These are phyloP conservation scores for Labeo rohita DNA, from an alignment of 2,113 vertebrate genomes.

Conservation along the genomic window DNA sequence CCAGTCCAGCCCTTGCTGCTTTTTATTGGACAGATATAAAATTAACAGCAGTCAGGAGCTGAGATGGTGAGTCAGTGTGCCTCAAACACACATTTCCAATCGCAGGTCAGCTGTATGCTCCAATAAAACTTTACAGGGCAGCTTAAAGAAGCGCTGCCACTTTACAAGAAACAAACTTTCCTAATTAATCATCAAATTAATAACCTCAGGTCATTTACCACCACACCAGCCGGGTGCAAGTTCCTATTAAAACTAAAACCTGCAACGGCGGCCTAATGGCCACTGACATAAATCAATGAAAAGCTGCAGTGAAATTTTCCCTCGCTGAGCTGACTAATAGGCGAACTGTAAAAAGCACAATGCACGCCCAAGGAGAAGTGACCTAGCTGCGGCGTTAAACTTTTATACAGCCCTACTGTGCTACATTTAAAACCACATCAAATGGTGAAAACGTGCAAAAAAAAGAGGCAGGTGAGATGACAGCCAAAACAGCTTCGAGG, in stretches of 20 bases:
- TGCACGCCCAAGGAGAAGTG: conserved; percentile 68
- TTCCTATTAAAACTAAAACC: conserved; percentile 65
- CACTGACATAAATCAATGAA: conserved; percentile 76
- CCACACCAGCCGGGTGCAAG: conserved; percentile 59
- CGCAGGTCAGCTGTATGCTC: conserved; percentile 90
- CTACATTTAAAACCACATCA: conserved; percentile 68
- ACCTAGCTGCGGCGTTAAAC: conserved; percentile 68
- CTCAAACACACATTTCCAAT: conserved; percentile 93
- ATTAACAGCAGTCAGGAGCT: conserved; percentile 90
- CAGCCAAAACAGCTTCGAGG: conserved; percentile 40
- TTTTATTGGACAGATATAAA: conserved; percentile 97
- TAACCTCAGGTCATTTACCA: conserved; percentile 68
- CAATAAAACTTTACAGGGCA: conserved; percentile 93
- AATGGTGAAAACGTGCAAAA: conserved; percentile 59
- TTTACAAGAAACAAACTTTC: conserved; percentile 81
- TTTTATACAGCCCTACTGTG: conserved; percentile 65
- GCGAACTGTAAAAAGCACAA: conserved; percentile 72
- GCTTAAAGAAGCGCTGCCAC: conserved; percentile 80
- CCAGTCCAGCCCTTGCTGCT: conserved; percentile 78
- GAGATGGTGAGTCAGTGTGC: conserved; percentile 80
- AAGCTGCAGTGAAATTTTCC: conserved; percentile 69
- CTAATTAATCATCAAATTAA: conserved; percentile 78
- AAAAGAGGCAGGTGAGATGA: conserved; percentile 50
- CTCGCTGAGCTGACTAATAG: conserved; percentile 70
- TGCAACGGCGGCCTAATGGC: conserved; percentile 69